A percentile compares a stretch with the other conserved stretches of the same genome.
Evolutionary conservation across 92 coral and sea anemone genomes (phyloP).

Genomic region (Plumapathes pennacea): DNA sequence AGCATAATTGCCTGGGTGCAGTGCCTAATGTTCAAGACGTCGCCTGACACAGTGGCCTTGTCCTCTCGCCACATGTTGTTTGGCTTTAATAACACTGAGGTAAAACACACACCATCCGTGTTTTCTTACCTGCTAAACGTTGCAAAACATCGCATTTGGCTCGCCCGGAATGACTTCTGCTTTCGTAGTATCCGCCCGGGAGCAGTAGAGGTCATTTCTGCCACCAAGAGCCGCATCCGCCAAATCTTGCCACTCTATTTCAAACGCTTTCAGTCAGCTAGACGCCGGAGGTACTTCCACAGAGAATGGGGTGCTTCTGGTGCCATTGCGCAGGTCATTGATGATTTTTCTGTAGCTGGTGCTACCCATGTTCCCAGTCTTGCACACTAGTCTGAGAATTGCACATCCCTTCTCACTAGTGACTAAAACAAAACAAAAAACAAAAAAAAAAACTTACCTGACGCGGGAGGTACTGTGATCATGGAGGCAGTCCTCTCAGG

Average conservation of each 20-base stretch:
- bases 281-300: background rate
- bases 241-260: background rate
- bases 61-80: slow-evolving; percentile 17
- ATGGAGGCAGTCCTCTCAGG: too few species aligned
- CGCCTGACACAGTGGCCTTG: background rate
- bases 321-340: background rate
- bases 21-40: background rate
- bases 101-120: background rate
- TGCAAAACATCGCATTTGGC: background rate
- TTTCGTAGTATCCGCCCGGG: background rate
- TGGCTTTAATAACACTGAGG: slow-evolving; percentile 7
- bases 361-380: too few species aligned
- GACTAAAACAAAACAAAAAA: too few species aligned
- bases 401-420: too few species aligned
- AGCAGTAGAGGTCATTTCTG: background rate
- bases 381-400: too few species aligned
- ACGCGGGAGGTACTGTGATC: too few species aligned
- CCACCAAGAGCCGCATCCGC: background rate
- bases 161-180: background rate
- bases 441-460: too few species aligned
- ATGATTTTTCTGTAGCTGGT: background rate
- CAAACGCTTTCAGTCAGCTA: background rate
- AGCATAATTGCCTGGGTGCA: background rate
- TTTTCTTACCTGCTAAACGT: background rate
- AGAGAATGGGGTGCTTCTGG: slow-evolving; percentile 4